Evolutionary conservation across 2,888 invertebrate genomes (phyloP).

Genomic region (Platynereis dumerilii): DNA sequence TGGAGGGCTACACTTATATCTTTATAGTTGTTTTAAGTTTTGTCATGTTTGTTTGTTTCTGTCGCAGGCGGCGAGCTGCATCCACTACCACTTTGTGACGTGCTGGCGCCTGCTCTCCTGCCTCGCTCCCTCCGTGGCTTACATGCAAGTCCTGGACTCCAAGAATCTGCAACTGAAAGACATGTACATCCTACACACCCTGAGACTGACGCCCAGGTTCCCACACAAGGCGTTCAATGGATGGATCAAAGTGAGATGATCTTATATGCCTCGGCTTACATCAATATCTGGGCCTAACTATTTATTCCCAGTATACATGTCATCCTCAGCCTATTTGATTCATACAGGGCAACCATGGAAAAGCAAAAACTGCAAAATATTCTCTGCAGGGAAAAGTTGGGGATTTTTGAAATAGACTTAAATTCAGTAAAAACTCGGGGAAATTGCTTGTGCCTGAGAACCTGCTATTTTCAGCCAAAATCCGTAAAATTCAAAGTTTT

Average conservation of each 20-base stretch:
- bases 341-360: too few species aligned
- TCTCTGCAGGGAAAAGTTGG: too few species aligned
- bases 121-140: conserved; percentile 87
- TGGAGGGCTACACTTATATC: background rate
- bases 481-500: too few species aligned
- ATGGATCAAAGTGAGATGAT: conserved; percentile 75
- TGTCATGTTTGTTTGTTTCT: background rate
- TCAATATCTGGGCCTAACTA: too few species aligned
- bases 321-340: too few species aligned
- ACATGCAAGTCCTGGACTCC: conserved; percentile 80
- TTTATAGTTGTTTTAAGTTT: background rate
- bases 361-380: too few species aligned
- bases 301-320: too few species aligned
- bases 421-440: too few species aligned
- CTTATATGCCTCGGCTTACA: too few species aligned
- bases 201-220: conserved; percentile 88
- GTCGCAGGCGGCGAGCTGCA: conserved; percentile 71
- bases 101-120: conserved; percentile 84
- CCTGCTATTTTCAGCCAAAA: too few species aligned
- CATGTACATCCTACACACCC: conserved; percentile 77
- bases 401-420: too few species aligned
- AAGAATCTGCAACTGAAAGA: conserved; percentile 72
- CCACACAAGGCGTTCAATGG: conserved; percentile 83
- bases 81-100: conserved; percentile 89
- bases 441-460: too few species aligned